These are phyloP conservation scores for Lethrus apterus DNA, from an alignment of 1,140 invertebrate species.

Conservation along the genomic window DNA sequence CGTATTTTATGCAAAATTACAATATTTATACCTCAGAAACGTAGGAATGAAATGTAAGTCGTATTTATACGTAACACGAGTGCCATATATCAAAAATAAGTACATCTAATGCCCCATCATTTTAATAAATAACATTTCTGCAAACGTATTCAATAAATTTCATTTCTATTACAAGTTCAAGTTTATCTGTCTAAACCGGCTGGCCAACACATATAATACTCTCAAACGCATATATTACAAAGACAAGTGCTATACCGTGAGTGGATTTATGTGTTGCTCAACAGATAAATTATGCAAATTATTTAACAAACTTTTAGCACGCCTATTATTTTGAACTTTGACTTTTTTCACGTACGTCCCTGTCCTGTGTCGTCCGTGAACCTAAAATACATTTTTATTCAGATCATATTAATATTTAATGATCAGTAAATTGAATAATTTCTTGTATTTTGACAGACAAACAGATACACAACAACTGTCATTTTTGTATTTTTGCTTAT, in stretches of 20 bases:
- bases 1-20: conserved; percentile 11
- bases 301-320: conserved; percentile 11
- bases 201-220: neutral
- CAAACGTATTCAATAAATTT: conserved; percentile 10
- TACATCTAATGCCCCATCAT: conserved; percentile 10
- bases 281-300: conserved; percentile 13
- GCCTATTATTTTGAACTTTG: conserved; percentile 12
- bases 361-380: no score
- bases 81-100: conserved; percentile 10
- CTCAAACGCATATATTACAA: neutral
- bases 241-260: no score
- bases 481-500: no score
- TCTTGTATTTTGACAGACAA: no score
- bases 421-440: no score
- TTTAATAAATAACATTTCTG: conserved; percentile 12
- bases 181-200: neutral
- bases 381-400: no score
- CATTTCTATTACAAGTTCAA: conserved; percentile 3
- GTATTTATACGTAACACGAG: no score
- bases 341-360: no score
- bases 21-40: conserved; percentile 10
- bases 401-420: no score
- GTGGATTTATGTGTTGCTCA: conserved; percentile 3
- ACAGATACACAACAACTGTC: no score
- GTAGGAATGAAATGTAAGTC: no score